Conservation (phyloP, 2,888 invertebrate genomes). For the Tupiocoris notatus region DNA sequence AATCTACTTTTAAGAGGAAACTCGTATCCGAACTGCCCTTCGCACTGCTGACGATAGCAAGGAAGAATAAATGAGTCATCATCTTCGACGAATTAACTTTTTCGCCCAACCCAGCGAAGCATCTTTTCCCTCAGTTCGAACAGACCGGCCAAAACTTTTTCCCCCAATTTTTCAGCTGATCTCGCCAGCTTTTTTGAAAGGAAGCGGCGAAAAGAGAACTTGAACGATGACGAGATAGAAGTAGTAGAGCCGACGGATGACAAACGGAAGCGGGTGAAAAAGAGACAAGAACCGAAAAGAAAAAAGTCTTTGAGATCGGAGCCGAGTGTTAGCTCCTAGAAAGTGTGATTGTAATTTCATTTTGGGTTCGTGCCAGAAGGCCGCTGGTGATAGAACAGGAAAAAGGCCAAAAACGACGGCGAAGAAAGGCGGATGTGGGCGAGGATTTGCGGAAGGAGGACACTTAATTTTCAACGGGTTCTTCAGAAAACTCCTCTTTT, state of each 20-base stretch:
- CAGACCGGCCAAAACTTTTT: background rate
- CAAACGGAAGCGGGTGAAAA: background rate
- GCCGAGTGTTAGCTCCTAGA: background rate
- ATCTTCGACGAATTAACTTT: too few species aligned
- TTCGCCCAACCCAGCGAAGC: too few species aligned
- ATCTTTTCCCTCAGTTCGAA: background rate
- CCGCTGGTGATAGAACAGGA: background rate
- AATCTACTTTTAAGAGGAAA: too few species aligned
- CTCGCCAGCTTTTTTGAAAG: background rate
- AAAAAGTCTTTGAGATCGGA: background rate
- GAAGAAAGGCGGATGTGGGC: background rate
- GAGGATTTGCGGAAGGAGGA: background rate
- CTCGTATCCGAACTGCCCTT: too few species aligned
- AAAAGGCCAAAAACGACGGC: background rate
- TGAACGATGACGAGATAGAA: background rate
- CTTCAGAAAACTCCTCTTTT: background rate
- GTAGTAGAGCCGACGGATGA: background rate
- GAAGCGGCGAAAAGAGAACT: too few species aligned
- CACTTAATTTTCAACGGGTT: background rate
- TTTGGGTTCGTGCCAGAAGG: background rate
- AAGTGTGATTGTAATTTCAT: constrained; percentile 38
- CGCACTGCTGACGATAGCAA: too few species aligned
- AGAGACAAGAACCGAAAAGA: background rate
- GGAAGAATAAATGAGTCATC: too few species aligned
- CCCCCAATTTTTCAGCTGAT: background rate